These are phyloP conservation scores for Myiozetetes cayanensis DNA, from an alignment of 2,113 vertebrate genomes.

Conservation along the genomic window DNA sequence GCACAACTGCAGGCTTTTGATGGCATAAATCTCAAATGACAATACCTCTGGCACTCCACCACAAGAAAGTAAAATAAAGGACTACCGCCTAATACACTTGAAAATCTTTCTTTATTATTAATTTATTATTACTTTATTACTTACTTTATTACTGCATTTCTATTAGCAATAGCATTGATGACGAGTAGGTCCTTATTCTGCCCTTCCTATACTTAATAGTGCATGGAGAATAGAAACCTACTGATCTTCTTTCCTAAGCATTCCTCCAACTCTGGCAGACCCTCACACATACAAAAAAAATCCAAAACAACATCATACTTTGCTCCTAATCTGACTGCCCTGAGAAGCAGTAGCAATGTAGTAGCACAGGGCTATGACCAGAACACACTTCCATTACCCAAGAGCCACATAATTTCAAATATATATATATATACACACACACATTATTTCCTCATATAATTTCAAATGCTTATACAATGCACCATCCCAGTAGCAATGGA, in stretches of 20 bases:
- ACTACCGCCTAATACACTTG: not conserved
- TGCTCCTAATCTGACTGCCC: not conserved
- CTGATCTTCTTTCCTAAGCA: not conserved
- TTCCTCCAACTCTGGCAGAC: not conserved
- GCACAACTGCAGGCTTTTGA: not conserved
- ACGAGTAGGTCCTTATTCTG: not conserved
- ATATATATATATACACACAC: no score
- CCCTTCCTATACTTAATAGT: not conserved
- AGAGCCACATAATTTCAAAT: not conserved
- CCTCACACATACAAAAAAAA: fast-evolving
- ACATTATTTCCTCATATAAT: no score
- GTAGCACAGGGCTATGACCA: not conserved
- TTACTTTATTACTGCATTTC: not conserved
- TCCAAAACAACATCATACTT: not conserved
- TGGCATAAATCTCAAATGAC: slow-evolving; percentile 29
- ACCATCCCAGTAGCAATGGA: not conserved
- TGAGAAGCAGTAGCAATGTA: not conserved
- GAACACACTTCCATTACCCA: not conserved
- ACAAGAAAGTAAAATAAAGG: not conserved
- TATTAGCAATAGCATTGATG: not conserved
- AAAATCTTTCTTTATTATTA: not conserved
- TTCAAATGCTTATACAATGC: not conserved
- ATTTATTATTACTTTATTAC: no score
- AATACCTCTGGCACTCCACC: not conserved
- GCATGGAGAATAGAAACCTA: not conserved